Conservation (phyloP, 2,113 vertebrate genomes). For the Riparia riparia region DNA sequence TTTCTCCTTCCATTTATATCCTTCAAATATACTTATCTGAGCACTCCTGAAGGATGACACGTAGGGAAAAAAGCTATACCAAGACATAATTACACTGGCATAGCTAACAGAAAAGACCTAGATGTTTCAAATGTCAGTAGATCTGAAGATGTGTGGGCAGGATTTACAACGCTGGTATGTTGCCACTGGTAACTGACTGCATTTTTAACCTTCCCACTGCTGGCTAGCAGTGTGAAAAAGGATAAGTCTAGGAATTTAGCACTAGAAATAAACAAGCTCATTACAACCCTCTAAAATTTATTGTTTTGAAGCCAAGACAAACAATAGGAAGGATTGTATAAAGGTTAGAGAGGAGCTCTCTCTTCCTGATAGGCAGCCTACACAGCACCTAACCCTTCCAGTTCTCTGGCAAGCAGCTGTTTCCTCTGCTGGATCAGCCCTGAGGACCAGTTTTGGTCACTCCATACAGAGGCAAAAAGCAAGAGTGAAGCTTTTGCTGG, state of each 20-base stretch:
- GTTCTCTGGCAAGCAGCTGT: background rate
- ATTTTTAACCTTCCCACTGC: constrained; percentile 61
- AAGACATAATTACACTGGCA: constrained; percentile 41
- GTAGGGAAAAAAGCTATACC: constrained; percentile 24
- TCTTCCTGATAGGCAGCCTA: background rate
- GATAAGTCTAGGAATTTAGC: background rate
- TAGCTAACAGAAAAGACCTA: constrained; percentile 50
- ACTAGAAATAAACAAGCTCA: background rate
- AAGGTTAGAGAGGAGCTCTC: background rate
- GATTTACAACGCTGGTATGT: constrained; percentile 62
- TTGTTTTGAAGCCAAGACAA: background rate
- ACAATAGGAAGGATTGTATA: background rate
- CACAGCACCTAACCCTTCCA: background rate
- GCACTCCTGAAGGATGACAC: constrained; percentile 9
- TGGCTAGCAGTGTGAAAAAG: background rate
- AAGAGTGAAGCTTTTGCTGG: background rate
- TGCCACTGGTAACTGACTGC: constrained; percentile 70
- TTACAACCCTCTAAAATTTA: background rate
- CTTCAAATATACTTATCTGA: background rate
- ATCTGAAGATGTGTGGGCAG: constrained; percentile 68
- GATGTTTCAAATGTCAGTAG: constrained; percentile 67
- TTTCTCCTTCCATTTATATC: constrained; percentile 31
- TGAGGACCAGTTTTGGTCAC: background rate
- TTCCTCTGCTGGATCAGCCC: background rate
- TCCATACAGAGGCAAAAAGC: background rate